Base-by-base conservation (phyloP, 2,888 invertebrate genomes). In the Molanna angustata region DNA sequence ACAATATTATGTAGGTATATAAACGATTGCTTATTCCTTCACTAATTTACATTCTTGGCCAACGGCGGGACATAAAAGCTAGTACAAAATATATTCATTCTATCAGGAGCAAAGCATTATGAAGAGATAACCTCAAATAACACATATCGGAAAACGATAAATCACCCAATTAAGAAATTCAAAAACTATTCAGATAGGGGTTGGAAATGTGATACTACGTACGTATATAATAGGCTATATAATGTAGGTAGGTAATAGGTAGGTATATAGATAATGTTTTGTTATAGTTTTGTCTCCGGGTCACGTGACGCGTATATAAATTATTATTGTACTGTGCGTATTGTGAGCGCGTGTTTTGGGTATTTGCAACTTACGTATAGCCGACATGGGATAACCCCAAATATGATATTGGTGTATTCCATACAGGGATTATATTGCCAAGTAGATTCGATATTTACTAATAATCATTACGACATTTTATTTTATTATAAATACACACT, bases 281-380 rank as follows among this genome's bases (percentile, higher is more conserved):
- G 49, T 49, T 33, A 17, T 42, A 52, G 54, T 57, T 52, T 52
- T 42, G 56, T 35, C 35, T 22, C 45, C 56, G 17, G 56, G 52
- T 56, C 56, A 56, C 56, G 56, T 51, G 54, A 52, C 43, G 49
- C 49, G 45, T 54, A 49, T 52, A 54, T 54, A 57, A 57, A 57
- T 57, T 57, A 57, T 46, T 32, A 44, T 57, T 46, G 47, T 54
- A 31, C 43, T 43, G 22, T 47, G 47, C 17, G 13, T 17, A 37
- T 20, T 16, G 49, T 21, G 40, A 2, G 49, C 6, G 32, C 14
- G 49, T 32, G 16, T 27, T 4, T 7, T 13, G 35, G 41, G 41
- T 41, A 19, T 37, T 41, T n/a, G 41, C 41, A 21, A 41, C 20
- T 41, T 41, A 41, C 18, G 27, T 27, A 11, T 7, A 41, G 19